These are phyloP conservation scores for Isaurus tuberculatus DNA, from an alignment of 92 coral and sea anemone genomes.

Conservation along the genomic window DNA sequence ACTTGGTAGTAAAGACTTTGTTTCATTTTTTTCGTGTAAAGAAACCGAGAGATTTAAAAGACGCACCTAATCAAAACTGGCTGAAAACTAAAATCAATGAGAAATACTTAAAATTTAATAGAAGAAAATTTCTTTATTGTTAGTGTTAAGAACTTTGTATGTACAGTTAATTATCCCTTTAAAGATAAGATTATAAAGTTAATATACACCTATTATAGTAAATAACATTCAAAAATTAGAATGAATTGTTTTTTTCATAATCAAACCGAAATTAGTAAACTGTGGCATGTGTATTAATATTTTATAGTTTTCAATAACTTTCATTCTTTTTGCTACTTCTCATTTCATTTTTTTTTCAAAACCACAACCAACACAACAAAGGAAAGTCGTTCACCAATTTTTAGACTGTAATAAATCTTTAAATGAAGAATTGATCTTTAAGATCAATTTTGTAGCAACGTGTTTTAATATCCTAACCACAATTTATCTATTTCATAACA, in stretches of 20 bases:
- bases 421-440: conserved; percentile 1
- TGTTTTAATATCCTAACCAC: not conserved
- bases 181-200: not conserved
- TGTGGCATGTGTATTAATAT: not conserved
- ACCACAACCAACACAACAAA: not conserved
- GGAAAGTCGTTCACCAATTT: not conserved
- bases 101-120: not conserved
- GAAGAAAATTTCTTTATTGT: not conserved
- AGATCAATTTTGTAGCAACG: not conserved
- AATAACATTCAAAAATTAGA: conserved; percentile 11
- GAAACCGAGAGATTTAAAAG: not conserved
- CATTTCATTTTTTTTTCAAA: not conserved
- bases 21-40: not conserved
- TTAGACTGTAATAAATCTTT: not conserved
- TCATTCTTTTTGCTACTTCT: not conserved
- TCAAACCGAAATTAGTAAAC: not conserved
- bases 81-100: not conserved
- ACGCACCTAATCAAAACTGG: too few relatives aligned
- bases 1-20: not conserved
- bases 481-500: not conserved
- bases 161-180: conserved; percentile 7
- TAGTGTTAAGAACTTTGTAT: conserved; percentile 12
- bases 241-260: not conserved
- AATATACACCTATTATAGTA: not conserved
- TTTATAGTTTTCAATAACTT: not conserved